Evolutionary conservation across 2,113 vertebrate species (phyloP).

Genomic region (Dryoscopus gambensis): DNA sequence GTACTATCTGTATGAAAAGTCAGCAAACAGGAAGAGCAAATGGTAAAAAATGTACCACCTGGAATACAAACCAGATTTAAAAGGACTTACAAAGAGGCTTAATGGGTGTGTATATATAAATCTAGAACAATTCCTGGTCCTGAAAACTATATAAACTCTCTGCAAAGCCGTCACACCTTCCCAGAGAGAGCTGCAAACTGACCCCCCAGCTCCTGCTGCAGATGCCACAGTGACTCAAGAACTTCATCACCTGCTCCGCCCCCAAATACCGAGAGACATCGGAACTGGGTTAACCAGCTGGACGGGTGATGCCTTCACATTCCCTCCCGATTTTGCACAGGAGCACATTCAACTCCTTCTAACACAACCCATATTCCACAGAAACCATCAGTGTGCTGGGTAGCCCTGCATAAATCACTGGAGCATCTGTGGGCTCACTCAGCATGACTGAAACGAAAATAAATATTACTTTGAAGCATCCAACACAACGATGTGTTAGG

Average conservation of each 20-base stretch:
- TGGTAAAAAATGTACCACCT: background rate
- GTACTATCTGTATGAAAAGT: background rate
- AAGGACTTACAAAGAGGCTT: background rate
- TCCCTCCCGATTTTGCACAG: background rate
- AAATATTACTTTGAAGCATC: background rate
- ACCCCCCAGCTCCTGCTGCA: background rate
- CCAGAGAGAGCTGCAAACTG: background rate
- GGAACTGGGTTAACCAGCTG: background rate
- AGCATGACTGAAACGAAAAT: background rate
- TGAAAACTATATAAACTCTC: background rate
- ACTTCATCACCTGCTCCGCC: background rate
- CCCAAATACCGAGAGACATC: accelerated
- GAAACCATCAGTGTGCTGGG: background rate
- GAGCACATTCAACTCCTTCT: background rate
- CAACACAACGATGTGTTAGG: background rate
- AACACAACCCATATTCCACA: too few relatives aligned
- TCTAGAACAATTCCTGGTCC: background rate
- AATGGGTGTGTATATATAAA: background rate
- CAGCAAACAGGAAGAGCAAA: background rate
- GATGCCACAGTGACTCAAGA: background rate
- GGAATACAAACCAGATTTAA: background rate
- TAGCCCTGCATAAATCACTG: background rate
- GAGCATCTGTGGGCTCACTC: background rate
- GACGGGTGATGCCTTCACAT: background rate
- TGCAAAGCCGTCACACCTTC: background rate